Percentiles rank a stretch among this genome's conserved stretches.
phyloP scores from a whole-genome alignment of 2,113 vertebrate genomes.

The Suricata suricatta region DNA sequence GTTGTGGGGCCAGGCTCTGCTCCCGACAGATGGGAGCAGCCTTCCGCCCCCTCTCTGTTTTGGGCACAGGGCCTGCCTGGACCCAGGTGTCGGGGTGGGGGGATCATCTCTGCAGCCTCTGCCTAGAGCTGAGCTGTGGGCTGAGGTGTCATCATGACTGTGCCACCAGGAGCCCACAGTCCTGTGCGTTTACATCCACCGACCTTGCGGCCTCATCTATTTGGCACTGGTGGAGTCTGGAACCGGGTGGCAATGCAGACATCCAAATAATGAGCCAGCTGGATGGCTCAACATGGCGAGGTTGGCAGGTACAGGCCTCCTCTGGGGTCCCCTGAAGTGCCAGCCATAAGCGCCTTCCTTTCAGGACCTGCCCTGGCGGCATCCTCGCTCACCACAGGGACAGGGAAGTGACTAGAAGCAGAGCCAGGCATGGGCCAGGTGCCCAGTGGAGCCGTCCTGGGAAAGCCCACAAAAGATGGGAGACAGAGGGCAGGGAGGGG shows the following conservation, averaged over 20 bases:
- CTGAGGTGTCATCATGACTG: accelerated
- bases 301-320: accelerated
- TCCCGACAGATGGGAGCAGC: no score
- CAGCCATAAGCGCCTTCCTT: accelerated
- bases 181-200: not conserved
- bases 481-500: not conserved
- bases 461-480: not conserved
- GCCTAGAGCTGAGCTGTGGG: not conserved
- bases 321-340: not conserved
- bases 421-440: no score
- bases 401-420: not conserved
- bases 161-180: no score
- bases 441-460: not conserved
- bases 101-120: not conserved
- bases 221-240: not conserved
- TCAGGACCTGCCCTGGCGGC: accelerated
- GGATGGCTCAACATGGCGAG: not conserved
- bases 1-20: accelerated
- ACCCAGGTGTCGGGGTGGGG: not conserved
- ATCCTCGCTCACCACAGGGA: no score
- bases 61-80: accelerated
- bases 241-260: not conserved
- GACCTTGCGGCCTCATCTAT: not conserved
- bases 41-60: accelerated
- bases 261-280: not conserved